Conservation (phyloP, 2,888 invertebrate species). For the Xanthorhoe designata region DNA sequence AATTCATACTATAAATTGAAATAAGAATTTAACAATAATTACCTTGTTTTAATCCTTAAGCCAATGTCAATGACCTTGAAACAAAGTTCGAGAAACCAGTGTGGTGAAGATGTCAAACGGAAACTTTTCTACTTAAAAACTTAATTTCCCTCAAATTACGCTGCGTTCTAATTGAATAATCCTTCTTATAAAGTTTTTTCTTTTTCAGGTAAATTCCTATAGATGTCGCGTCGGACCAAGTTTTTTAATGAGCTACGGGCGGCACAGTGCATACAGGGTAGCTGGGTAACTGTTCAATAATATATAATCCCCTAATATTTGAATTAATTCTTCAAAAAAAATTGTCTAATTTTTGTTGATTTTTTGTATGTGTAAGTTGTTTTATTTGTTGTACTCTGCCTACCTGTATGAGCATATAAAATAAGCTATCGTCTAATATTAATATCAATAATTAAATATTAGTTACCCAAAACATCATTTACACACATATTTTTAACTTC, state of each 20-base stretch:
- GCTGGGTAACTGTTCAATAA: conserved; percentile 8
- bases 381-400: no score
- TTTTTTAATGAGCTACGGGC: conserved; percentile 38
- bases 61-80: not conserved
- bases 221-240: conserved; percentile 27
- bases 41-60: not conserved
- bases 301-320: no score
- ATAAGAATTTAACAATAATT: not conserved
- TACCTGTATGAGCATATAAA: no score
- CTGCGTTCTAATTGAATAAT: conserved; percentile 33
- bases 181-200: conserved; percentile 28
- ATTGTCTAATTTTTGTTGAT: no score
- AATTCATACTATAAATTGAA: no score
- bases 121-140: conserved; percentile 17
- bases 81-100: not conserved
- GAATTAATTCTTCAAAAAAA: no score
- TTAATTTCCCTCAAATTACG: conserved; percentile 21
- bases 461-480: no score
- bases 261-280: conserved; percentile 4
- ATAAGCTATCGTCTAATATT: no score
- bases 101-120: not conserved
- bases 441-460: no score
- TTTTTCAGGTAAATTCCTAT: conserved; percentile 35
- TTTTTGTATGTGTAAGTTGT: no score
- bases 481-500: no score